These are phyloP conservation scores for Macrosteles quadrilineatus DNA, from an alignment of 1,140 invertebrate species.

Conservation along the genomic window DNA sequence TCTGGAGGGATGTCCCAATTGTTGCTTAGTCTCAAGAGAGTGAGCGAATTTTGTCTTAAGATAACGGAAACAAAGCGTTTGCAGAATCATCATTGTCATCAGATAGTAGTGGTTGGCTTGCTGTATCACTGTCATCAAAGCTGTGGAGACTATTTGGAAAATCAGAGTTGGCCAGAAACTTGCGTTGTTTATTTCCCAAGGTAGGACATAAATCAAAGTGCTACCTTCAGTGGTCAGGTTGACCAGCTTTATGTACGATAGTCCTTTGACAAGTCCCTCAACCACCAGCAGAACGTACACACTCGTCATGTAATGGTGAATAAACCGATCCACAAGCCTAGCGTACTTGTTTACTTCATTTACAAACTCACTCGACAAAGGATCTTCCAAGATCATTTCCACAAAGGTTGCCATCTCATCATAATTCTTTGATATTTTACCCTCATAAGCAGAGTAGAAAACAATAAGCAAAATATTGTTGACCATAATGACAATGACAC, in stretches of 20 bases:
- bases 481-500: background rate
- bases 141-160: background rate
- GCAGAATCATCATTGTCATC: background rate
- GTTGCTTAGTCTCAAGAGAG: background rate
- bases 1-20: background rate
- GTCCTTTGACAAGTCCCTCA: background rate
- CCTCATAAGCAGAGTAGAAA: background rate
- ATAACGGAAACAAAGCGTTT: conserved; percentile 2
- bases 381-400: background rate
- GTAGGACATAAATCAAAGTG: background rate
- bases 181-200: background rate
- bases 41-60: background rate
- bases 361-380: background rate
- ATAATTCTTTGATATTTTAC: background rate
- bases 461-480: background rate
- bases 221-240: background rate
- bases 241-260: background rate
- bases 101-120: conserved; percentile 13
- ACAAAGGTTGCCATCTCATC: background rate
- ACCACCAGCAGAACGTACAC: background rate
- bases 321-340: background rate
- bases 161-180: background rate
- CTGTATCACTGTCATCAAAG: background rate
- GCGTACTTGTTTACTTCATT: background rate
- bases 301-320: background rate